phyloP scores from a whole-genome alignment of 2,113 vertebrate species.

The mouse (Mus musculus) region DNA sequence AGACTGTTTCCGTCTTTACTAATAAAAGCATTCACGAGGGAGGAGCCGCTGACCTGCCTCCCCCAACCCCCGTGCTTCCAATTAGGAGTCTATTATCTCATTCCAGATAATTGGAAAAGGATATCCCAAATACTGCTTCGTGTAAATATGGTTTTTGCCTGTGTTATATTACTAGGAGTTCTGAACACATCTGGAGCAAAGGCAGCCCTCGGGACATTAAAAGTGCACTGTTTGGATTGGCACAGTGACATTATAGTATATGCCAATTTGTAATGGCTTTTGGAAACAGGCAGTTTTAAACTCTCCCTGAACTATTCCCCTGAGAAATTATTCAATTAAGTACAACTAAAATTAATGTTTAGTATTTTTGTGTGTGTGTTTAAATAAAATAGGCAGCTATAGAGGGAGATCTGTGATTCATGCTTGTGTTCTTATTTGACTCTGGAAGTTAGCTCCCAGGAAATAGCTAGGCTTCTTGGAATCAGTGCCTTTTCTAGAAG shows the following conservation, averaged over 20 bases:
- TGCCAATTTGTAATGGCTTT: conserved; percentile 95
- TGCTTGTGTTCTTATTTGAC: conserved; percentile 60
- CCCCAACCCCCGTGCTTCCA: conserved; percentile 67
- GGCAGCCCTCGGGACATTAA: conserved; percentile 90
- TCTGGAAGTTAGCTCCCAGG: conserved; percentile 85
- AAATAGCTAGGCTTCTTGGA: conserved; percentile 84
- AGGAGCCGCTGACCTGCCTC: conserved; percentile 64
- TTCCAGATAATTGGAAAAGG: conserved; percentile 82
- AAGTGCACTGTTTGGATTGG: conserved; percentile 92
- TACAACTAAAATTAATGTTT: conserved; percentile 92
- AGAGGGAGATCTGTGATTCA: conserved; percentile 83
- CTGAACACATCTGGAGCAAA: conserved; percentile 89
- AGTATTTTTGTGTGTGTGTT: conserved; percentile 87
- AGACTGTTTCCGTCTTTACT: conserved; percentile 47
- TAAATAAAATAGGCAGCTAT: conserved; percentile 88
- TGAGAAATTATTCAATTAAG: conserved; percentile 95
- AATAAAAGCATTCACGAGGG: conserved; percentile 61
- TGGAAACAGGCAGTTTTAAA: conserved; percentile 87
- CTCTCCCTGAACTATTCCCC: conserved; percentile 88
- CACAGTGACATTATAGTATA: conserved; percentile 85
- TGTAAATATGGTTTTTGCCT: conserved; percentile 90
- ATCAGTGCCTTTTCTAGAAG: neutral
- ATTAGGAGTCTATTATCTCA: conserved; percentile 83
- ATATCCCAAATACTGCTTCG: conserved; percentile 82
- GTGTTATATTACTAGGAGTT: conserved; percentile 89